Percentiles rank a stretch among this genome's conserved stretches.
Conservation (phyloP, 2,113 vertebrate species). For the Albula goreensis region DNA sequence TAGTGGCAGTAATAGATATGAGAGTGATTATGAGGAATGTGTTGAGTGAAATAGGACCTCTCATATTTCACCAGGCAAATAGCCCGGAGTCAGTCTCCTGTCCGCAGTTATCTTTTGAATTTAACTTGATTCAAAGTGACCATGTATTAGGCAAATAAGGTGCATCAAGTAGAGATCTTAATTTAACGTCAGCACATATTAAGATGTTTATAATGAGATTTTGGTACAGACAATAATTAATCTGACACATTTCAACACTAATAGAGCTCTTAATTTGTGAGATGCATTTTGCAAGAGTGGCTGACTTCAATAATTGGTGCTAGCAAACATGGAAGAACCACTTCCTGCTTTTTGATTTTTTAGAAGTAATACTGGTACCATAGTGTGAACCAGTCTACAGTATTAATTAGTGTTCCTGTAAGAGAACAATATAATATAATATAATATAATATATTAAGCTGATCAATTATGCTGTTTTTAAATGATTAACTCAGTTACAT, state of each 20-base stretch:
- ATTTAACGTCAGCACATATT: slow-evolving; percentile 34
- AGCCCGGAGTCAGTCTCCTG: slow-evolving; percentile 12
- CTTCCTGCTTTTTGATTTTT: neutral
- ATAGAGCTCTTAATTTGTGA: slow-evolving; percentile 31
- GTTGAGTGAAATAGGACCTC: neutral
- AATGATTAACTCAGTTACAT: too few species aligned
- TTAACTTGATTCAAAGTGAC: slow-evolving; percentile 30
- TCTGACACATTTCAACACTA: slow-evolving; percentile 34
- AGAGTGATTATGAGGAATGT: neutral
- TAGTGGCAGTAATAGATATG: neutral
- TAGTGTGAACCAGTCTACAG: neutral
- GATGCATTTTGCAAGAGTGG: slow-evolving; percentile 15
- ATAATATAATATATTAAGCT: too few species aligned
- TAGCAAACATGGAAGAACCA: neutral
- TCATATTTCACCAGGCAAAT: slow-evolving; percentile 7
- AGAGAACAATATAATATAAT: too few species aligned
- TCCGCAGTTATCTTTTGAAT: neutral
- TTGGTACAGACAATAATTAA: slow-evolving; percentile 24
- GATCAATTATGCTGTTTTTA: too few species aligned
- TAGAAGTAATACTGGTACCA: neutral
- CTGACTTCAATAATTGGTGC: neutral
- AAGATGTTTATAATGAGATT: slow-evolving; percentile 13
- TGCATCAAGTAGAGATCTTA: slow-evolving; percentile 24
- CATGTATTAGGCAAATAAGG: slow-evolving; percentile 15
- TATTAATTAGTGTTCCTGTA: too few species aligned